These are phyloP conservation scores for Apeltes quadracus DNA, from an alignment of 2,113 vertebrate species.

Conservation along the genomic window DNA sequence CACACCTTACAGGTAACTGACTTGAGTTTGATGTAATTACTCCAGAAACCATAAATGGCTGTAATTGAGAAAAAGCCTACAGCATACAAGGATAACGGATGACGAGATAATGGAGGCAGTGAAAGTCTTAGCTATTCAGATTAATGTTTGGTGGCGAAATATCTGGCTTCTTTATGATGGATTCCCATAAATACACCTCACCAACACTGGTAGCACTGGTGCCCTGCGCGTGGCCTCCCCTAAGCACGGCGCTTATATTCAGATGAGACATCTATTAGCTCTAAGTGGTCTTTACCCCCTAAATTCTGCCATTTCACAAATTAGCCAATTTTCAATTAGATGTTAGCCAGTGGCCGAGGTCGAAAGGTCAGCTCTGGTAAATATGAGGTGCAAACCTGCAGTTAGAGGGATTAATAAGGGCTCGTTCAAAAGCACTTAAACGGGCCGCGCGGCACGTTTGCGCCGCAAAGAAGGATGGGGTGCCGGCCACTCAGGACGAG, in stretches of 20 bases:
- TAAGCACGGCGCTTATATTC: constrained; percentile 65
- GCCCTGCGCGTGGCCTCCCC: constrained; percentile 65
- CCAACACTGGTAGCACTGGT: constrained; percentile 53
- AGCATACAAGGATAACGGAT: constrained; percentile 81
- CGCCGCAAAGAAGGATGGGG: constrained; percentile 16
- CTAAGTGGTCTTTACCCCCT: constrained; percentile 74
- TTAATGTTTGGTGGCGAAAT: constrained; percentile 66
- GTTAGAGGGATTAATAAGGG: constrained; percentile 65
- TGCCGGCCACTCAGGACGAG: constrained; percentile 24
- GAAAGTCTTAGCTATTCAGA: constrained; percentile 68
- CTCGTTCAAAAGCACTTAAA: constrained; percentile 56
- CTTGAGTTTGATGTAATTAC: constrained; percentile 83
- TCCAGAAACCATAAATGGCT: constrained; percentile 79
- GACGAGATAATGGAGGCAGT: constrained; percentile 78
- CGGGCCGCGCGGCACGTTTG: constrained; percentile 4
- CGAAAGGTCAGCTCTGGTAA: constrained; percentile 75
- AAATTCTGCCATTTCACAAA: constrained; percentile 76
- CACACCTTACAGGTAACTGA: constrained; percentile 85
- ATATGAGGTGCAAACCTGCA: constrained; percentile 68
- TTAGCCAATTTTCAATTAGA: constrained; percentile 74
- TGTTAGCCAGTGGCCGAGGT: constrained; percentile 72
- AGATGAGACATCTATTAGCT: constrained; percentile 76
- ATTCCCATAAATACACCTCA: constrained; percentile 64
- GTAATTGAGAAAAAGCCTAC: constrained; percentile 84
- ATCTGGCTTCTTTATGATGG: constrained; percentile 58